phyloP scores from a whole-genome alignment of 37 sponge, comb jelly and placozoan species.

The Chondrosia reniformis region DNA sequence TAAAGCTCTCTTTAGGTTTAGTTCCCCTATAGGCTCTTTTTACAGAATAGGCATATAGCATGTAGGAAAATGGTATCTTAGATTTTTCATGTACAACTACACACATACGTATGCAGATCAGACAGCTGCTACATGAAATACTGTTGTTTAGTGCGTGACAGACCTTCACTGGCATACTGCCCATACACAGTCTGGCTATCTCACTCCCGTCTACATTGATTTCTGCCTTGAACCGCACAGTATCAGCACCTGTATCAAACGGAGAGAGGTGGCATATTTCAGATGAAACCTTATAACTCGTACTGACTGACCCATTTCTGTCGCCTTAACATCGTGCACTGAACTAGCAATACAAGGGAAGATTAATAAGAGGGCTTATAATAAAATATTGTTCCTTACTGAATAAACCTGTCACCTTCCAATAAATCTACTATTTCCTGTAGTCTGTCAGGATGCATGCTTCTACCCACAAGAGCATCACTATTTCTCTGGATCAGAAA shows the following conservation, averaged over 20 bases:
- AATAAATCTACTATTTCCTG: constrained; percentile 67
- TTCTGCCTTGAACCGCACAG: constrained; percentile 89
- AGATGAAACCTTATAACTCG: not conserved
- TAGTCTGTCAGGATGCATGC: constrained; percentile 67
- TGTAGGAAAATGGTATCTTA: no score
- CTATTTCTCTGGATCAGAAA: constrained; percentile 94
- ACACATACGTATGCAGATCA: not conserved
- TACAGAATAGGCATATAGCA: no score
- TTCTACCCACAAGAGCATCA: constrained; percentile 93
- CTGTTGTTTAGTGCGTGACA: constrained; percentile 37
- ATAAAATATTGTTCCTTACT: constrained; percentile 22
- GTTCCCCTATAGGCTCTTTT: no score
- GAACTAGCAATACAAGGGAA: constrained; percentile 48
- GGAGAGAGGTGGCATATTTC: not conserved
- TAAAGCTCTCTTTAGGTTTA: no score
- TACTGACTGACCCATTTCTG: constrained; percentile 71
- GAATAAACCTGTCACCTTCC: constrained; percentile 72
- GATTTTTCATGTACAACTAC: no score
- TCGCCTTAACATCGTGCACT: constrained; percentile 95
- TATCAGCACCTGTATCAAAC: constrained; percentile 73
- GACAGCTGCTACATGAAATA: not conserved
- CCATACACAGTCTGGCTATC: constrained; percentile 62
- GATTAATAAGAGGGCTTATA: not conserved
- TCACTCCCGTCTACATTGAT: constrained; percentile 93
- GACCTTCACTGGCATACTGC: constrained; percentile 58